phyloP scores from a whole-genome alignment of 2,888 invertebrate genomes.

The Minunthozetes semirufus region DNA sequence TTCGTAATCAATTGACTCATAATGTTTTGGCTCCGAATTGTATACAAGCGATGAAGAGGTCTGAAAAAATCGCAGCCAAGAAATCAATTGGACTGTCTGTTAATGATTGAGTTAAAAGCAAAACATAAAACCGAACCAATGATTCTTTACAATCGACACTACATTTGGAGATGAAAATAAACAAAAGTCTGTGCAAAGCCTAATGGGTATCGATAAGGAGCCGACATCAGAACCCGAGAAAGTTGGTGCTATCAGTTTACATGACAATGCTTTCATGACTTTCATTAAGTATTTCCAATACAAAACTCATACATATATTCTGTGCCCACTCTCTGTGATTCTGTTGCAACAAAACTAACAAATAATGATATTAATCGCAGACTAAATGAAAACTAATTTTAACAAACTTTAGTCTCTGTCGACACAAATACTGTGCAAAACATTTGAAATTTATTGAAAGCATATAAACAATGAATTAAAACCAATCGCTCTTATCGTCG shows the following conservation, averaged over 20 bases:
- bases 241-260: conserved; percentile 18
- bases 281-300: neutral
- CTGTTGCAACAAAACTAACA: neutral
- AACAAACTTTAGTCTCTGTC: too few relatives aligned
- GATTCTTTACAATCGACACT: neutral
- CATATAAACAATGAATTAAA: too few relatives aligned
- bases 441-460: too few relatives aligned
- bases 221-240: neutral
- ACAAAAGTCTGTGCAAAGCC: neutral
- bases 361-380: neutral
- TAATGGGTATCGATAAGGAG: neutral
- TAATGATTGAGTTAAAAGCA: neutral
- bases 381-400: too few relatives aligned
- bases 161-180: conserved; percentile 2
- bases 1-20: too few relatives aligned
- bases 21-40: too few relatives aligned
- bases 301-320: neutral
- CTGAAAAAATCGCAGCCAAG: neutral
- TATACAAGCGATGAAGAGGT: too few relatives aligned
- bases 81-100: neutral
- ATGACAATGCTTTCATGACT: conserved; percentile 25
- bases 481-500: too few relatives aligned
- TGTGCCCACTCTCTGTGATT: neutral
- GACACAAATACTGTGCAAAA: too few relatives aligned
- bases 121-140: neutral